Evolutionary conservation across 2,888 invertebrate species (phyloP).

Genomic region (Terebella lapidaria): DNA sequence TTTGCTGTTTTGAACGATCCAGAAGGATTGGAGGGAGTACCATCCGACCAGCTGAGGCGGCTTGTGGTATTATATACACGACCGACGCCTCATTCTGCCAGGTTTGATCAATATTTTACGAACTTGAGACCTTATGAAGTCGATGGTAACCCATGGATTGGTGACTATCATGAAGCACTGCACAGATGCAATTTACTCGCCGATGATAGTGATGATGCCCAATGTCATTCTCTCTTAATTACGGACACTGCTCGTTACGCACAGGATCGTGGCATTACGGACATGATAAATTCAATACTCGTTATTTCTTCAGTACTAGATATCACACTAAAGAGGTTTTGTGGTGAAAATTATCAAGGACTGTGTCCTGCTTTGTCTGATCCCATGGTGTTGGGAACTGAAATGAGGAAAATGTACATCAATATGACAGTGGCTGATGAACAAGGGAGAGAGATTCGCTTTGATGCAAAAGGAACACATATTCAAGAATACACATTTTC

Average conservation of each 20-base stretch:
- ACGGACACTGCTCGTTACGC: slow-evolving; percentile 1
- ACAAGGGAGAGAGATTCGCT: not conserved
- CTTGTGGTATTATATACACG: no score
- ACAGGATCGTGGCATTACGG: slow-evolving; percentile 39
- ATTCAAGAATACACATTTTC: not conserved
- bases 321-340: slow-evolving; percentile 37
- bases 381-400: not conserved
- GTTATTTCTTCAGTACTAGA: slow-evolving; percentile 49
- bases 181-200: slow-evolving; percentile 34
- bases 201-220: not conserved
- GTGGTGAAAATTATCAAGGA: slow-evolving; percentile 30
- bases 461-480: not conserved
- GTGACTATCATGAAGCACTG: slow-evolving; percentile 33
- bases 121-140: no score
- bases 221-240: not conserved
- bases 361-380: slow-evolving; percentile 25
- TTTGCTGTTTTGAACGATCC: no score
- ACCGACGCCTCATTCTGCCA: no score
- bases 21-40: no score
- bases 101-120: no score
- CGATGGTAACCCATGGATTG: slow-evolving; percentile 46
- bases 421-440: not conserved
- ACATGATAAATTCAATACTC: slow-evolving; percentile 52
- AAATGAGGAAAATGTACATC: not conserved
- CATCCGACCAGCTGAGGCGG: no score